phyloP scores from a whole-genome alignment of 1,140 invertebrate genomes.

The Drosophila bipectinata region DNA sequence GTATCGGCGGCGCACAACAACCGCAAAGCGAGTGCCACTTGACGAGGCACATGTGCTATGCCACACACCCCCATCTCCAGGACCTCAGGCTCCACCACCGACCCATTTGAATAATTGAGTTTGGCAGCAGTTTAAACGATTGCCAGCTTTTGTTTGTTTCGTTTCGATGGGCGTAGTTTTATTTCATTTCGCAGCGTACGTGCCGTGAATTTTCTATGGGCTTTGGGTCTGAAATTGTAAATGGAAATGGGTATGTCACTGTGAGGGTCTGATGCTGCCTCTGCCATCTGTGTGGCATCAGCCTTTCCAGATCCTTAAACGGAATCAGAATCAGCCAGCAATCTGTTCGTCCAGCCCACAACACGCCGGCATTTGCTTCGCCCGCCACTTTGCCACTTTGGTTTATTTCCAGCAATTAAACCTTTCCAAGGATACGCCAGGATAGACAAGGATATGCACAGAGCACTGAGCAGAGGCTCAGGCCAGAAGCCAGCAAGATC shows the following conservation, averaged over 20 bases:
- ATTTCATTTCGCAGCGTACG: slow-evolving; percentile 72
- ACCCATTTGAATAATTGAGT: slow-evolving; percentile 76
- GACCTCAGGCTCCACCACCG: neutral
- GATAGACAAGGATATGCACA: slow-evolving; percentile 13
- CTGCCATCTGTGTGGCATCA: slow-evolving; percentile 18
- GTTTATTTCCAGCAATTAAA: slow-evolving; percentile 70
- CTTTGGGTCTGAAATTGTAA: slow-evolving; percentile 28
- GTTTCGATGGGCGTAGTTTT: slow-evolving; percentile 66
- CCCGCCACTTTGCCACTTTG: slow-evolving; percentile 3
- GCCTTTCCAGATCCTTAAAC: neutral
- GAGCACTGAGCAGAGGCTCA: neutral
- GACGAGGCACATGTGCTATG: slow-evolving; percentile 32
- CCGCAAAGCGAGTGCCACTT: slow-evolving; percentile 62
- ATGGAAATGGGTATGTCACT: slow-evolving; percentile 21
- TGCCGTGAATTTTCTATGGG: slow-evolving; percentile 41
- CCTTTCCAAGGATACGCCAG: slow-evolving; percentile 54
- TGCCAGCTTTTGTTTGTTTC: slow-evolving; percentile 62
- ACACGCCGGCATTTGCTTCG: neutral
- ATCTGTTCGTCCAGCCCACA: slow-evolving; percentile 60
- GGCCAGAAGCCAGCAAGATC: slow-evolving; percentile 27
- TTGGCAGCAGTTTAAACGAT: slow-evolving; percentile 66
- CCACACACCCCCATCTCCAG: slow-evolving; percentile 2
- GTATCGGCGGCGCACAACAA: slow-evolving; percentile 42
- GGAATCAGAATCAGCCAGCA: slow-evolving; percentile 47
- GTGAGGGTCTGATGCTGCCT: neutral